phyloP scores from a whole-genome alignment of 2,797 vertebrate species.

The Zenarchopterus dispar region DNA sequence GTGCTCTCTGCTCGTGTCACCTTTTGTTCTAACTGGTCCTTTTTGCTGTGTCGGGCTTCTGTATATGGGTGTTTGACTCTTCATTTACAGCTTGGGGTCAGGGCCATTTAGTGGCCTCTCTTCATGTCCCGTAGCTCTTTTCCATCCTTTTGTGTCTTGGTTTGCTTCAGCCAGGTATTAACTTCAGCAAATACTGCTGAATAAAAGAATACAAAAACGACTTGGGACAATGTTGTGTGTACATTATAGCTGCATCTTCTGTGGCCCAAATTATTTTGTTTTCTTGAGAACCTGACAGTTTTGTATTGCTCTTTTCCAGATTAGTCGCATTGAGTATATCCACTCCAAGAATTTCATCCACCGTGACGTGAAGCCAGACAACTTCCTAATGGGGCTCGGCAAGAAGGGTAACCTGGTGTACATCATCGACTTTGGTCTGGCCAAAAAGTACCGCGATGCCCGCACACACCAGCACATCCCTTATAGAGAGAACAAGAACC shows the following conservation, averaged over 20 bases:
- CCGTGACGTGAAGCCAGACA: constrained; percentile 95
- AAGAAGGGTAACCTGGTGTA: constrained; percentile 98
- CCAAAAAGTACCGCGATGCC: constrained; percentile 96
- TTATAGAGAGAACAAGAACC: constrained; percentile 98
- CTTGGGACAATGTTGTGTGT: neutral
- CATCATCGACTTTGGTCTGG: constrained; percentile 97
- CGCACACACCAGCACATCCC: constrained; percentile 98
- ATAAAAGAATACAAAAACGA: neutral
- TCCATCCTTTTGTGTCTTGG: constrained; percentile 15
- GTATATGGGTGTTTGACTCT: constrained; percentile 10
- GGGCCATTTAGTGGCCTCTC: constrained; percentile 16
- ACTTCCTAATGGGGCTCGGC: constrained; percentile 96
- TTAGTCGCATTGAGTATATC: constrained; percentile 97
- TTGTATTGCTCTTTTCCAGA: constrained; percentile 72
- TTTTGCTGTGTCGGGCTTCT: constrained; percentile 39
- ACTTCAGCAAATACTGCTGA: neutral
- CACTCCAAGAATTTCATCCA: constrained; percentile 99
- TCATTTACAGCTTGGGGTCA: constrained; percentile 21
- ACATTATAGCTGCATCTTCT: neutral
- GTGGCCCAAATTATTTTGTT: neutral
- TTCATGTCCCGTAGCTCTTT: constrained; percentile 19
- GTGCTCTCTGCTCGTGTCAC: constrained; percentile 19
- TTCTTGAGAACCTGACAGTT: constrained; percentile 1
- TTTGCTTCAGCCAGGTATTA: constrained; percentile 15
- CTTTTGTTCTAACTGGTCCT: constrained; percentile 29